A percentile compares a stretch with the other conserved stretches of the same genome.
phyloP scores from a whole-genome alignment of 2,888 invertebrate genomes.

The Campoplex nolae region DNA sequence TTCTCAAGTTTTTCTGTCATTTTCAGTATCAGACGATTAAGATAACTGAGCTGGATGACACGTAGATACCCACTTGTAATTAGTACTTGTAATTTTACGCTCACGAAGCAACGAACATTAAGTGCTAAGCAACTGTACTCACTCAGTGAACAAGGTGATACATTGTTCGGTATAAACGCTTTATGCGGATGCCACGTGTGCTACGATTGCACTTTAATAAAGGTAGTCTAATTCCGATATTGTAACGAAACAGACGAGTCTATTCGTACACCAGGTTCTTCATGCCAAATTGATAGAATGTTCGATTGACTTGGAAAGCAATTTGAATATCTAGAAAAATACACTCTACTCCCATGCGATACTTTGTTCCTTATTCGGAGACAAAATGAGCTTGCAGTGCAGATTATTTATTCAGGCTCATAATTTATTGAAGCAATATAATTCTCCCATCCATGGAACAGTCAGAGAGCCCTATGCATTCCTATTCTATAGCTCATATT shows the following conservation, averaged over 20 bases:
- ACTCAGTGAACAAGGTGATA: constrained; percentile 5
- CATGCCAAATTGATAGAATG: neutral
- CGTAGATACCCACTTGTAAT: neutral
- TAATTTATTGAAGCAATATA: neutral
- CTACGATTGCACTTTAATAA: constrained; percentile 4
- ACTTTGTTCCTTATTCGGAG: neutral
- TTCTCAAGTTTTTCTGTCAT: neutral
- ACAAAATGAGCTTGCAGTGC: neutral
- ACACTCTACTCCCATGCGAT: neutral
- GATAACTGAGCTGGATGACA: neutral
- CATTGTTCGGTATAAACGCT: neutral
- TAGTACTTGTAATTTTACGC: neutral
- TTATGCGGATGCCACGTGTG: neutral
- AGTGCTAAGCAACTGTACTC: neutral
- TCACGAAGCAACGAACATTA: neutral
- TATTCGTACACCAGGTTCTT: neutral
- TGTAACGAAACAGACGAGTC: neutral
- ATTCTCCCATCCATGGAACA: neutral
- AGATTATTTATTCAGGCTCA: neutral
- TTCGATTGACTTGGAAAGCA: neutral
- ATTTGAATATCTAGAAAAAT: neutral
- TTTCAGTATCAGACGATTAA: neutral
- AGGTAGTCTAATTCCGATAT: neutral
- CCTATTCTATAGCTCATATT: neutral
- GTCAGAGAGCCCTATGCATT: neutral